Evolutionary conservation across 2,113 vertebrate genomes (phyloP), one percentile per base, ranked within the genome.

Genomic region (Micronycteris hirsuta): DNA sequence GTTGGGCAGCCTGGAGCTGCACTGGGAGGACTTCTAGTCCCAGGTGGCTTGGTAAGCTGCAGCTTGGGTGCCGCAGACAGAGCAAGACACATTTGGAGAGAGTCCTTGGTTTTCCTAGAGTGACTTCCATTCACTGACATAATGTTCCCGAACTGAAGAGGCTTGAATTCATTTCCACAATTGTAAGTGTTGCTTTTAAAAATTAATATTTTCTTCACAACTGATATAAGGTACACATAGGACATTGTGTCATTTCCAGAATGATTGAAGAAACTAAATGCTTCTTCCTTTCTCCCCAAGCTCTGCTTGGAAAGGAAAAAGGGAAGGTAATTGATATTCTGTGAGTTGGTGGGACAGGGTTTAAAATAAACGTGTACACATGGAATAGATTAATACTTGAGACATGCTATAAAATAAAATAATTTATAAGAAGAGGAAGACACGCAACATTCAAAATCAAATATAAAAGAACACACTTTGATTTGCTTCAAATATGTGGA

Each of bases 121-220:
- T 54, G 0, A 13, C 78, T 28, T 65, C 63, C 52, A 58, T 56
- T 98, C 96, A 97, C 85, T 96, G 82, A 95, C 95, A 84, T 68
- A 67, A 93, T 84, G 26, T 1, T 97, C 93, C 93, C 96, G 96
- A 86, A 81, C 15, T 97, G 94, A 94, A 96, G 33, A 41, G 94
- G n/a, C 74, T 76, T 7, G 78, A 65, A 54, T 41, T 96, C 76
- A 52, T 73, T 95, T 96, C 91, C 86, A 95, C 70, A 96, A 97
- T 97, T 98, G 98, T 98, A 95, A 98, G 98, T 98, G 83, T 68
- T 96, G 52, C 38, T 11, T 7, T 95, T 68, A 67, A 33, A 91
- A 74, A 76, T 73, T 63, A 96, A 31, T 2, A 85, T 96, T 36
- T 1, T 92, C 97, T 91, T 88, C 88, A 93, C 73, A 71, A 15